Evolutionary conservation across 2,797 vertebrate genomes (phyloP), one percentile per base, ranked within the genome.

Genomic region (Acipenser ruthenus): DNA sequence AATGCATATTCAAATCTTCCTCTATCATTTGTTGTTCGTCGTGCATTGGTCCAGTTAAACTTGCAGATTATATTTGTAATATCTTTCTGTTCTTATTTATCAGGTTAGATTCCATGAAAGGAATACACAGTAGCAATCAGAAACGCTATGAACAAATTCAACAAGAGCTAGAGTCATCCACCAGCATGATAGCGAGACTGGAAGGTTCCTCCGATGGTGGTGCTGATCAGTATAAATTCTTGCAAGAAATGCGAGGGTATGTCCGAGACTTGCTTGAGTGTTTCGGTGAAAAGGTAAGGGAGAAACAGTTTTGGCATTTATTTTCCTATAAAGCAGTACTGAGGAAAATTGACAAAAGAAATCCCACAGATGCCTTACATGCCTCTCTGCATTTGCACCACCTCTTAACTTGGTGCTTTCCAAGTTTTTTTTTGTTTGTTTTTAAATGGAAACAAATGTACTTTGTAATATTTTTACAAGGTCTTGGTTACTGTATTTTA

Each of bases 211-310:
- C 97, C 82, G 95, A 90, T 88, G 92, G 94, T 79, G 90, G 92
- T 85, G 93, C 92, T 86, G 96, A 97, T 85, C 94, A 94, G 93
- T 98, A 99, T 92, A 95, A 96, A 92, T 99, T 99, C 94, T 95
- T 99, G 94, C 96, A 99, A 97, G 97, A 99, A 94, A 99, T 98
- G 96, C 96, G 96, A 95, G 97, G 97, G 96, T 99, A 99, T 98
- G 97, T 98, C 94, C 94, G 96, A 97, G 95, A 98, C 95, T 99
- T 98, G 96, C 96, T 99, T 98, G 96, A 98, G 95, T 98, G 96
- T 99, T 98, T 99, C 93, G 93, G 92, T 92, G 95, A 99, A 98
- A 99, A 99, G 95, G 95, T 98, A 97, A 99, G 97, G 90, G 94
- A 92, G 92, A 91, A 92, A 86, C 87, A 82, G 77, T 82, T 80